phyloP scores from a whole-genome alignment of 2,113 vertebrate genomes.

The Phrynosoma platyrhinos region DNA sequence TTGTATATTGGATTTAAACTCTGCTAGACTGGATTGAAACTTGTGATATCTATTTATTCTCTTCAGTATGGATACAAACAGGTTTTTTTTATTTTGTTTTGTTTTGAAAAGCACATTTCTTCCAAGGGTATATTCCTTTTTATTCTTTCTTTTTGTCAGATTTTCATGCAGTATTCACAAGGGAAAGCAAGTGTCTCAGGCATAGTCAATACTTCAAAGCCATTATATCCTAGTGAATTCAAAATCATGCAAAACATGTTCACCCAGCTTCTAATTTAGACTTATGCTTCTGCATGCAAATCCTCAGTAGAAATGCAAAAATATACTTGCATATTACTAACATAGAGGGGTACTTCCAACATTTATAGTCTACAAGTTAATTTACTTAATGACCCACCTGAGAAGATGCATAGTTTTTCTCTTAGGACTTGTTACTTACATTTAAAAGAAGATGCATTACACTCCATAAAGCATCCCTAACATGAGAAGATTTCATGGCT shows the following conservation, averaged over 20 bases:
- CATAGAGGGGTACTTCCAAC: constrained; percentile 41
- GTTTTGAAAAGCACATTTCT: constrained; percentile 12
- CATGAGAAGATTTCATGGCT: constrained; percentile 35
- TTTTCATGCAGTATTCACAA: constrained; percentile 13
- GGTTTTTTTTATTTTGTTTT: not conserved
- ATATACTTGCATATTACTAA: constrained; percentile 17
- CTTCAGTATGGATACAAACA: not conserved
- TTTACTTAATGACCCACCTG: constrained; percentile 45
- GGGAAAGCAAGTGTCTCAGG: constrained; percentile 11
- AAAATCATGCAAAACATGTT: not conserved
- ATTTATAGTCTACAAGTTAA: constrained; percentile 61
- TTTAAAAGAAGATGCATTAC: constrained; percentile 61
- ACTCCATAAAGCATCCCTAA: constrained; percentile 72
- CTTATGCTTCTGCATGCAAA: not conserved
- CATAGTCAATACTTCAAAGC: constrained; percentile 36
- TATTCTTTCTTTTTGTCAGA: constrained; percentile 16
- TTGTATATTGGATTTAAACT: not conserved
- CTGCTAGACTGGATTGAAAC: not conserved
- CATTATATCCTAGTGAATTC: constrained; percentile 20
- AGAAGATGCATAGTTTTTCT: constrained; percentile 44
- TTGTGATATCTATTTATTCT: not conserved
- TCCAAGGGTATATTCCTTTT: not conserved
- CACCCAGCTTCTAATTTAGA: constrained; percentile 34
- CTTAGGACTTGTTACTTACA: constrained; percentile 39
- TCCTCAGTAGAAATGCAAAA: constrained; percentile 11